Evolutionary conservation across 2,113 vertebrate genomes (phyloP), one percentile per base, ranked within the genome.

Genomic region (Periophthalmus modestus): DNA sequence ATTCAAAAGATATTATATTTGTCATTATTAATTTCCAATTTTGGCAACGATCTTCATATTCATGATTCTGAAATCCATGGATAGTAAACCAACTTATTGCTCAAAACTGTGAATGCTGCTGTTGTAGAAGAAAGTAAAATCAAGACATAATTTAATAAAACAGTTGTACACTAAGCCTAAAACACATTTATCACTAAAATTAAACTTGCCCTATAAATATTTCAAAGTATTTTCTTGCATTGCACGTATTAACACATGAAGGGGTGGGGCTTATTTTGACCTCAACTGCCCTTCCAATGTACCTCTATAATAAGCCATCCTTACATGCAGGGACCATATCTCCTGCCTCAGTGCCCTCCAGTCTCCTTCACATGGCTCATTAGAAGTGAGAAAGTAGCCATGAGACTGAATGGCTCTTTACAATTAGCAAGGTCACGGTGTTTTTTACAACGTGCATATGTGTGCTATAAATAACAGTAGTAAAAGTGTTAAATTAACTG

Each of bases 151-250:
- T 39, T 39, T 9, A 39, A 43, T 43, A 57, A 57, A 55, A 57
- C 11, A 21, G 5, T 57, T 23, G 2, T 10, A n/a, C 54, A 23
- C 7, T 43, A 43, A 28, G 39, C 39, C 7, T 43, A 9, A 28
- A 28, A 28, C 28, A 10, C 39, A 43, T 7, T 52, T 19, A 4
- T 19, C 18, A 3, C 4, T 50, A 16, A 5, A 50, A 5, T 50
- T 28, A 28, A 28, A 2, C 28, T 50, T 18, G 1, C 50, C 50
- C 15, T 16, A 52, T 91, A 61, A 90, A 93, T 89, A 73, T 88
- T 91, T 91, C 15, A 93, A 83, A n/a, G 1, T n/a, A 21, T 21
- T 10, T 24, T 58, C 11, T 72, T 87, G 67, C 85, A 54, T 85
- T 89, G 84, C 15, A 70, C 67, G 9, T 65, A 88, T 87, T 82